These are phyloP conservation scores for Ranitomeya variabilis DNA, from an alignment of 2,113 vertebrate species.

Conservation along the genomic window DNA sequence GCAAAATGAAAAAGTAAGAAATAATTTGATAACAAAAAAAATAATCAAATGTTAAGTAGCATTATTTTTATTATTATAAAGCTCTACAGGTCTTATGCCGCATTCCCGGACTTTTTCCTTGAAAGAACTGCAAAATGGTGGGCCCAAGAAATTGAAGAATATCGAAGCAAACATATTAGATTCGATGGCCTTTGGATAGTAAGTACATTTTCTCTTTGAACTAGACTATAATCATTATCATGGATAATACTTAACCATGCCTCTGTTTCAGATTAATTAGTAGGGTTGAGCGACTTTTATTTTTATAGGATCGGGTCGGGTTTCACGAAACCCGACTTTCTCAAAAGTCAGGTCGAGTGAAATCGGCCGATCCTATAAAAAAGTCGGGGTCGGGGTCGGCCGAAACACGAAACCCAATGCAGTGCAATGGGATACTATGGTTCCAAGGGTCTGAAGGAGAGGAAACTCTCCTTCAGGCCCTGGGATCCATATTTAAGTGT, in stretches of 20 bases:
- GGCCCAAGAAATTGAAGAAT: constrained; percentile 78
- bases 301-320: no score
- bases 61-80: constrained; percentile 60
- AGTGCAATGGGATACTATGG: no score
- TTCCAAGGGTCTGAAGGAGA: no score
- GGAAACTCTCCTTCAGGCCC: no score
- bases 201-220: constrained; percentile 66
- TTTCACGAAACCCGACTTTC: no score
- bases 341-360: no score
- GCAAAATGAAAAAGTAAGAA: neutral
- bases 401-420: no score
- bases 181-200: constrained; percentile 98
- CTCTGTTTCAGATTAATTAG: neutral
- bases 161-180: constrained; percentile 72
- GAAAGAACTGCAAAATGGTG: constrained; percentile 79
- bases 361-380: no score
- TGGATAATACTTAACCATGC: neutral
- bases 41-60: neutral
- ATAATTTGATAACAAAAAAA: neutral
- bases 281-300: no score
- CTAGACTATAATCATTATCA: neutral
- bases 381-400: no score
- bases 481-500: no score
- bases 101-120: constrained; percentile 95
- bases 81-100: constrained; percentile 73